These are phyloP conservation scores for Drosophila sordidula DNA, from an alignment of 2,888 invertebrate genomes.

Conservation along the genomic window DNA sequence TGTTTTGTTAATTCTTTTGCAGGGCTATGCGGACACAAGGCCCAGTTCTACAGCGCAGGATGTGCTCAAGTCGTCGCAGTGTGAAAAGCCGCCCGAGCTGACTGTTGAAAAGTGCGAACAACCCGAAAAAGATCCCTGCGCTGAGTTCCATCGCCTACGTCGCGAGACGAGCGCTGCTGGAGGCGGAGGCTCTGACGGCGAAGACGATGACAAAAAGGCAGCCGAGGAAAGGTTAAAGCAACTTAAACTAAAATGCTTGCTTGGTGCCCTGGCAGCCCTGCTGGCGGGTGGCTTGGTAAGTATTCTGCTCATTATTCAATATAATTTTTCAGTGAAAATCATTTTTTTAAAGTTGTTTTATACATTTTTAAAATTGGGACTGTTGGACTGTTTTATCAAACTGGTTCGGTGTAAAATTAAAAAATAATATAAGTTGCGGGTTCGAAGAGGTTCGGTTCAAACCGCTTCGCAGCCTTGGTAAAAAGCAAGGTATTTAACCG, in stretches of 20 bases:
- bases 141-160: conserved; percentile 53
- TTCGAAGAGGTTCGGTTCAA: too few relatives aligned
- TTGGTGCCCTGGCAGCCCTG: conserved; percentile 73
- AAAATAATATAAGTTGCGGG: too few relatives aligned
- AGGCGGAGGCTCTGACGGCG: conserved; percentile 7
- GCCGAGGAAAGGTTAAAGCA: conserved; percentile 31
- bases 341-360: too few relatives aligned
- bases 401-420: too few relatives aligned
- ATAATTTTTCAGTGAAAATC: too few relatives aligned
- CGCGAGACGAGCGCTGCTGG: conserved; percentile 20
- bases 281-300: conserved; percentile 77
- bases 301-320: not conserved
- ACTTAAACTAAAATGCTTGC: conserved; percentile 41
- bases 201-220: conserved; percentile 15
- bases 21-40: conserved; percentile 46
- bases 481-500: too few relatives aligned
- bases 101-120: conserved; percentile 20
- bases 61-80: conserved; percentile 63
- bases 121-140: conserved; percentile 46
- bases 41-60: conserved; percentile 55
- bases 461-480: too few relatives aligned
- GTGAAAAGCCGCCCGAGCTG: conserved; percentile 28
- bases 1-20: not conserved
- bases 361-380: too few relatives aligned
- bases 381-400: too few relatives aligned